These are phyloP conservation scores for Trissolcus brochymenae DNA, from an alignment of 2,888 invertebrate species.

Conservation along the genomic window DNA sequence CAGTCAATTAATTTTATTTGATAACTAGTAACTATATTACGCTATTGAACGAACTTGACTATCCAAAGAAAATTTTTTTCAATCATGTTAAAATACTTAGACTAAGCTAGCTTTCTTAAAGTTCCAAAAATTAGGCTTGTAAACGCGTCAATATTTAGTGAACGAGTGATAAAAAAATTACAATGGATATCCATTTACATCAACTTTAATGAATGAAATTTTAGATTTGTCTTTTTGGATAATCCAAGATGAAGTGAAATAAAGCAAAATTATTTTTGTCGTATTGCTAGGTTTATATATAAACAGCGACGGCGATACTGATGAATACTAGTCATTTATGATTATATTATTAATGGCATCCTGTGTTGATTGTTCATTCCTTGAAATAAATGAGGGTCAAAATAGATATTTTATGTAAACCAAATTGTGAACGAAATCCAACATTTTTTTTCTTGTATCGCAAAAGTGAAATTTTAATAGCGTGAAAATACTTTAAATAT, in stretches of 20 bases:
- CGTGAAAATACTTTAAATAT: no score
- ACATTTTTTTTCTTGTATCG: no score
- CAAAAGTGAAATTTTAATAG: no score
- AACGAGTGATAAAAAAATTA: no score
- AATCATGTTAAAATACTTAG: conserved; percentile 1
- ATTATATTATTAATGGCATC: conserved; percentile 12
- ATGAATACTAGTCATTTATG: conserved; percentile 38
- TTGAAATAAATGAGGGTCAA: conserved; percentile 3
- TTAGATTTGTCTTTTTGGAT: no score
- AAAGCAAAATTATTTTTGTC: conserved; percentile 3
- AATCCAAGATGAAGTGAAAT: conserved; percentile 11
- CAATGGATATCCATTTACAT: no score
- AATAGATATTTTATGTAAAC: neutral
- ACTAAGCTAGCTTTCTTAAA: conserved; percentile 17
- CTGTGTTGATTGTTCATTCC: conserved; percentile 14
- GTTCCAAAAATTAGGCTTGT: conserved; percentile 14
- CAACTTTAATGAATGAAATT: no score
- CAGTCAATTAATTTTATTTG: conserved; percentile 22
- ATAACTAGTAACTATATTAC: conserved; percentile 1
- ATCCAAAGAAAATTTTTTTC: conserved; percentile 22
- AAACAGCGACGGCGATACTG: conserved; percentile 29
- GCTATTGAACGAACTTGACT: conserved; percentile 17
- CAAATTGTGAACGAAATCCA: neutral
- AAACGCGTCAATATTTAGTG: conserved; percentile 3
- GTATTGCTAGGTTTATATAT: conserved; percentile 4